phyloP scores from a whole-genome alignment of 2,797 vertebrate genomes.

The Sebastes baramenuke region DNA sequence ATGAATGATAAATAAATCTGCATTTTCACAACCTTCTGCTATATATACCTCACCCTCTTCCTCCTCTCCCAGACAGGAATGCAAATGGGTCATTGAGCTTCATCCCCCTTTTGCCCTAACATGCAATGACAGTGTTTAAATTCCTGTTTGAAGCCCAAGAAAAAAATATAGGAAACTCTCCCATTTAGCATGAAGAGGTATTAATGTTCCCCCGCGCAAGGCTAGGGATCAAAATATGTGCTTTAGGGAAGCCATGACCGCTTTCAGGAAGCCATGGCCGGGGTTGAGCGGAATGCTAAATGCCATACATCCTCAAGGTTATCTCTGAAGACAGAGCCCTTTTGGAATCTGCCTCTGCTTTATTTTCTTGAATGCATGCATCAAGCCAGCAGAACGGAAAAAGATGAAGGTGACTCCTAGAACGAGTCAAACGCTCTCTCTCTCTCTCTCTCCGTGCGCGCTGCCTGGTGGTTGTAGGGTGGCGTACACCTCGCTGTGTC shows the following conservation, averaged over 20 bases:
- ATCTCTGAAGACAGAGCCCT: conserved; percentile 82
- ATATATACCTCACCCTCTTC: conserved; percentile 47
- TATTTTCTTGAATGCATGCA: conserved; percentile 82
- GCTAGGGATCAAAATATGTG: conserved; percentile 78
- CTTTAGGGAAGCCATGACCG: conserved; percentile 78
- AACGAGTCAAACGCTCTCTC: conserved; percentile 67
- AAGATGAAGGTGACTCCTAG: conserved; percentile 83
- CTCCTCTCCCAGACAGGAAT: conserved; percentile 74
- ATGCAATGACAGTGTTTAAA: conserved; percentile 80
- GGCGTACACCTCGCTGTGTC: conserved; percentile 66
- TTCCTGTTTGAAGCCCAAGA: conserved; percentile 61
- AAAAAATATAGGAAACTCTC: conserved; percentile 58
- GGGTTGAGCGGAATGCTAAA: conserved; percentile 83
- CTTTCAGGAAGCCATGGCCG: conserved; percentile 73
- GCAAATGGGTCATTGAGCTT: conserved; percentile 82
- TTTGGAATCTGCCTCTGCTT: conserved; percentile 79
- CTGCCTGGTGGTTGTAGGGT: conserved; percentile 49
- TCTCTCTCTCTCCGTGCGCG: conserved; percentile 39
- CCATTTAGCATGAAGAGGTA: conserved; percentile 78
- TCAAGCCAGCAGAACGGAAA: conserved; percentile 73
- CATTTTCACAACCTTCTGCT: conserved; percentile 49
- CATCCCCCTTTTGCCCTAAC: conserved; percentile 78
- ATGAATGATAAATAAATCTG: conserved; percentile 80
- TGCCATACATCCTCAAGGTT: conserved; percentile 85
- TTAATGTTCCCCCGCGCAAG: conserved; percentile 71